phyloP scores from a whole-genome alignment of 1,140 invertebrate genomes.

The Octopus bimaculoides region DNA sequence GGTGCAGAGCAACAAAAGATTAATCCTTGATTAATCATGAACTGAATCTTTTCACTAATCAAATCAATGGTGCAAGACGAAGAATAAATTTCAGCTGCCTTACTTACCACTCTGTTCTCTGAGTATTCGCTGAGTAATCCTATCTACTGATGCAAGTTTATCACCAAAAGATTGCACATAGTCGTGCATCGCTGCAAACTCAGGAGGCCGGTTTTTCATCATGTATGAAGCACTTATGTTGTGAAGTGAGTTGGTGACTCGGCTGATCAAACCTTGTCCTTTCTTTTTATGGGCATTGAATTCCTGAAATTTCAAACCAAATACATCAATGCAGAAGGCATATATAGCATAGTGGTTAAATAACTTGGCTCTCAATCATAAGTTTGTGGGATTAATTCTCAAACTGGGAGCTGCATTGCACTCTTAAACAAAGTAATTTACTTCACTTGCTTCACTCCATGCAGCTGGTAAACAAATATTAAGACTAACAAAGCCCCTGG shows the following conservation, averaged over 20 bases:
- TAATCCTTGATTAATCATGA: too few species aligned
- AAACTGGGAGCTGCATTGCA: too few species aligned
- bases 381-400: too few species aligned
- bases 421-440: too few species aligned
- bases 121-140: constrained; percentile 68
- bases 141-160: constrained; percentile 67
- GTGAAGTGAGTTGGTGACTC: constrained; percentile 65
- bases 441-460: too few species aligned
- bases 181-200: constrained; percentile 67
- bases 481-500: too few species aligned
- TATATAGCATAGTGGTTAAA: too few species aligned
- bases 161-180: constrained; percentile 68
- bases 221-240: constrained; percentile 63
- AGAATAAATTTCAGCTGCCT: neutral
- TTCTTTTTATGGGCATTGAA: constrained; percentile 68
- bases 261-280: constrained; percentile 61
- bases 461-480: too few species aligned
- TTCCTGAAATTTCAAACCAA: constrained; percentile 59
- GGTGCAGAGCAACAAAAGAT: too few species aligned
- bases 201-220: constrained; percentile 64
- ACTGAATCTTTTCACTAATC: too few species aligned
- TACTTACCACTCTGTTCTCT: constrained; percentile 66
- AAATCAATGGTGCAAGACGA: too few species aligned
- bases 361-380: too few species aligned
- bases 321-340: neutral